These are phyloP conservation scores for Catostomus latipinnis DNA, from an alignment of 2,797 vertebrate species.

Conservation along the genomic window DNA sequence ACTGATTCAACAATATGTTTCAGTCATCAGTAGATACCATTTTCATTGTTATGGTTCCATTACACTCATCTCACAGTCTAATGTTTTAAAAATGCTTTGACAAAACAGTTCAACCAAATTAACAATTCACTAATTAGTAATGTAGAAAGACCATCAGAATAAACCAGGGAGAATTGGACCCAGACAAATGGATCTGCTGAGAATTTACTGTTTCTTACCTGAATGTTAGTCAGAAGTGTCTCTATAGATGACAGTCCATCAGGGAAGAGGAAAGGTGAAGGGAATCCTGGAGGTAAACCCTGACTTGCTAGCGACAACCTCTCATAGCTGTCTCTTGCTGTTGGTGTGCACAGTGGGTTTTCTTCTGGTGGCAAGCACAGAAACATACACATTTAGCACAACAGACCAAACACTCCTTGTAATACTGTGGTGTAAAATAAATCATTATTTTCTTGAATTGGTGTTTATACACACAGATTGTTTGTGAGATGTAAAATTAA, in stretches of 20 bases:
- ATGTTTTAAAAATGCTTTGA: no score
- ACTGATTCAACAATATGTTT: no score
- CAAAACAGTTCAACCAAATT: background rate
- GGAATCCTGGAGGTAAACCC: conserved; percentile 93
- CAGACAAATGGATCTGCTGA: background rate
- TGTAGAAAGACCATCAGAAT: background rate
- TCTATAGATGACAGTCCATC: conserved; percentile 99
- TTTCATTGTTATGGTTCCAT: no score
- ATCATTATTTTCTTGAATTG: conserved; percentile 63
- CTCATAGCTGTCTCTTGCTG: conserved; percentile 97
- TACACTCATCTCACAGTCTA: background rate
- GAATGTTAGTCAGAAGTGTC: conserved; percentile 98
- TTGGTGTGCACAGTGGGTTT: conserved; percentile 94
- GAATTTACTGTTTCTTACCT: conserved; percentile 70
- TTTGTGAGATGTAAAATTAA: conserved; percentile 74
- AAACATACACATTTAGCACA: conserved; percentile 52
- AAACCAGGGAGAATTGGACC: background rate
- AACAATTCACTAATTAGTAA: background rate
- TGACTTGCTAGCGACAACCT: conserved; percentile 95
- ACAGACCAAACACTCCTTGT: conserved; percentile 49
- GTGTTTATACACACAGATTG: conserved; percentile 60
- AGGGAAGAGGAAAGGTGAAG: conserved; percentile 97
- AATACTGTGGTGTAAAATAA: conserved; percentile 53
- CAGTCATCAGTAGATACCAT: no score
- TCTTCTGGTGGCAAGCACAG: conserved; percentile 85